A percentile compares a stretch with the other conserved stretches of the same genome.
These are phyloP conservation scores for Megaustenia siamemsis DNA, from an alignment of 2,888 invertebrate genomes.

Conservation along the genomic window DNA sequence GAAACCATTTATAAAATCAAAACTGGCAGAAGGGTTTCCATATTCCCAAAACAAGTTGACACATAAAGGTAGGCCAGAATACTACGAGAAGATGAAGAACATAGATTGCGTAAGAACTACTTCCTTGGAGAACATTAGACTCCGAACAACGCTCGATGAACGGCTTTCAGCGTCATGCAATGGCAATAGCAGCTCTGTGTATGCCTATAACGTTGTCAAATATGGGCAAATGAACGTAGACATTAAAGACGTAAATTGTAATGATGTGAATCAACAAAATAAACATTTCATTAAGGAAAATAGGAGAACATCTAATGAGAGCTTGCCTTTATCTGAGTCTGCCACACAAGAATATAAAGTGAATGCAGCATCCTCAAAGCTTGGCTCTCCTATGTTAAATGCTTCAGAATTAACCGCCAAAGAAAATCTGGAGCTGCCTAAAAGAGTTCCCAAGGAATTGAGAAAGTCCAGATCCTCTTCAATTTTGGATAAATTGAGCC, in stretches of 20 bases:
- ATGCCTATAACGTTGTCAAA: not conserved
- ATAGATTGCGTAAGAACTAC: constrained; percentile 54
- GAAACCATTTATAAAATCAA: constrained; percentile 47
- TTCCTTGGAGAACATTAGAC: constrained; percentile 30
- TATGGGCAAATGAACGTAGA: not conserved
- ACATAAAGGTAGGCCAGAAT: too few species aligned
- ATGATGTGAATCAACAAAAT: not conserved
- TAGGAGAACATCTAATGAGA: not conserved
- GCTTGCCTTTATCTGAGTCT: not conserved
- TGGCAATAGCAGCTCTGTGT: not conserved
- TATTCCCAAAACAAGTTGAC: not conserved
- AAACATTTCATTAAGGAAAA: not conserved
- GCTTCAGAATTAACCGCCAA: not conserved
- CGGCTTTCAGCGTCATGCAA: not conserved
- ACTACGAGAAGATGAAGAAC: not conserved
- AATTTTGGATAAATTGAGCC: constrained; percentile 72
- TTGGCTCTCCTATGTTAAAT: not conserved
- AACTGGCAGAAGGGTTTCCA: constrained; percentile 5
- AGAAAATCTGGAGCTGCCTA: constrained; percentile 64
- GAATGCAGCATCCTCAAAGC: constrained; percentile 17
- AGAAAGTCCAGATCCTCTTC: constrained; percentile 68
- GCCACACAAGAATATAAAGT: not conserved
- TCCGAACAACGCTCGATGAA: not conserved
- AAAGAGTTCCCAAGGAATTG: constrained; percentile 66
- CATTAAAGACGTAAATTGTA: not conserved